Evolutionary conservation across 1,140 invertebrate species (phyloP).

Genomic region (Rhopalosiphum maidis): DNA sequence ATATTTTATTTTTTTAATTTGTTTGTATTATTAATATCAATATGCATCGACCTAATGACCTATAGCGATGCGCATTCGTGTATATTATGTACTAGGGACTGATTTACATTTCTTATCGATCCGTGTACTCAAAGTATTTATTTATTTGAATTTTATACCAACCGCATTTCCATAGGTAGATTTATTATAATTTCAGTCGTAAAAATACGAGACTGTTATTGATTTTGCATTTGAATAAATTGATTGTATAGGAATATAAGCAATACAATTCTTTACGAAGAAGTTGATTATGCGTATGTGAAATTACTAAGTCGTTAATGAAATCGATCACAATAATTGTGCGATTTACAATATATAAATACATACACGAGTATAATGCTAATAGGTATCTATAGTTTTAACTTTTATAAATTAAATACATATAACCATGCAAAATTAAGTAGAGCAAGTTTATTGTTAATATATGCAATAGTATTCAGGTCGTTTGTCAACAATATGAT

Average conservation of each 20-base stretch:
- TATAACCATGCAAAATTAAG: neutral
- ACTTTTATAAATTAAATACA: neutral
- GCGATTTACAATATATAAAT: neutral
- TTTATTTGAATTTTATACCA: constrained; percentile 43
- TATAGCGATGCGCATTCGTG: neutral
- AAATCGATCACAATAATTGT: neutral
- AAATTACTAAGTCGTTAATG: neutral
- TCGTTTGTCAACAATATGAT: neutral
- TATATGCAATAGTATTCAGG: neutral
- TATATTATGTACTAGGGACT: no score
- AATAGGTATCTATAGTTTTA: neutral
- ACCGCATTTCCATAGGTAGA: constrained; percentile 15
- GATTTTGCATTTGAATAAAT: constrained; percentile 21
- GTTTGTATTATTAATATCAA: neutral
- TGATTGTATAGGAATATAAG: neutral
- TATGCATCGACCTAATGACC: neutral
- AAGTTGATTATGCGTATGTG: neutral
- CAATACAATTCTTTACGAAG: neutral
- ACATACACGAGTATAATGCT: no score
- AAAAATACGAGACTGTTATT: constrained; percentile 32
- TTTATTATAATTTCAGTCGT: constrained; percentile 46
- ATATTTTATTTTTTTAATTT: neutral
- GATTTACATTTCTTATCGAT: constrained; percentile 34
- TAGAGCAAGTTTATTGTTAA: neutral
- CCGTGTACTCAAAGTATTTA: constrained; percentile 16